Conservation (phyloP, 2,113 vertebrate genomes). For the Ophiodon elongatus region DNA sequence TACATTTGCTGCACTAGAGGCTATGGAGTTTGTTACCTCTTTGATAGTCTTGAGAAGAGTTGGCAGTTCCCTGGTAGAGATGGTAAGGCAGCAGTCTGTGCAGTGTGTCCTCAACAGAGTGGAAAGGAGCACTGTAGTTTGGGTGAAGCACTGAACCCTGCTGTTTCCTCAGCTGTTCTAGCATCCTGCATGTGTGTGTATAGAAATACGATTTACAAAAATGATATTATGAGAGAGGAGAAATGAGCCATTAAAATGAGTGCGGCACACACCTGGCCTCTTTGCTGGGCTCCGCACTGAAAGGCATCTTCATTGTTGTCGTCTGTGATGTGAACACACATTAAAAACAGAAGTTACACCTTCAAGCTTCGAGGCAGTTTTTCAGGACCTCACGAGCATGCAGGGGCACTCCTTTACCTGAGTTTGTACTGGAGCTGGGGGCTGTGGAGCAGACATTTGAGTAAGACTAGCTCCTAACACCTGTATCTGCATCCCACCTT, state of each 20-base stretch:
- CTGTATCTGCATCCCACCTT: slow-evolving; percentile 83
- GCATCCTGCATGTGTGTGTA: slow-evolving; percentile 81
- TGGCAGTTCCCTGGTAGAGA: slow-evolving; percentile 93
- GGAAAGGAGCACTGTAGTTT: slow-evolving; percentile 91
- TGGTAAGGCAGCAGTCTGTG: slow-evolving; percentile 93
- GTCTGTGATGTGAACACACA: slow-evolving; percentile 72
- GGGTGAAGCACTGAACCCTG: slow-evolving; percentile 94
- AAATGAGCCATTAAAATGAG: background rate
- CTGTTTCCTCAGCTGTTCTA: slow-evolving; percentile 94
- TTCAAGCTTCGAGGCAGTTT: background rate
- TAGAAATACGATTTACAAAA: slow-evolving; percentile 7
- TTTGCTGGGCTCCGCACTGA: slow-evolving; percentile 91
- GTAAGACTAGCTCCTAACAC: slow-evolving; percentile 78
- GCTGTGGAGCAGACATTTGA: slow-evolving; percentile 80
- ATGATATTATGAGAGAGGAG: background rate
- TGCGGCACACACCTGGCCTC: slow-evolving; percentile 89
- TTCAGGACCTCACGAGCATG: background rate
- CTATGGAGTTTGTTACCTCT: slow-evolving; percentile 79
- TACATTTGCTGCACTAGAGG: too few species aligned
- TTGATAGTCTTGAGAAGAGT: slow-evolving; percentile 87
- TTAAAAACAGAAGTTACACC: background rate
- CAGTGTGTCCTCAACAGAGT: slow-evolving; percentile 90
- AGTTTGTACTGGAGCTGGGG: slow-evolving; percentile 68
- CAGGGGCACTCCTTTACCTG: slow-evolving; percentile 68
- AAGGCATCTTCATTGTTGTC: slow-evolving; percentile 87